These are phyloP conservation scores for Lasiommata megera DNA, from an alignment of 2,888 invertebrate species.

Conservation along the genomic window DNA sequence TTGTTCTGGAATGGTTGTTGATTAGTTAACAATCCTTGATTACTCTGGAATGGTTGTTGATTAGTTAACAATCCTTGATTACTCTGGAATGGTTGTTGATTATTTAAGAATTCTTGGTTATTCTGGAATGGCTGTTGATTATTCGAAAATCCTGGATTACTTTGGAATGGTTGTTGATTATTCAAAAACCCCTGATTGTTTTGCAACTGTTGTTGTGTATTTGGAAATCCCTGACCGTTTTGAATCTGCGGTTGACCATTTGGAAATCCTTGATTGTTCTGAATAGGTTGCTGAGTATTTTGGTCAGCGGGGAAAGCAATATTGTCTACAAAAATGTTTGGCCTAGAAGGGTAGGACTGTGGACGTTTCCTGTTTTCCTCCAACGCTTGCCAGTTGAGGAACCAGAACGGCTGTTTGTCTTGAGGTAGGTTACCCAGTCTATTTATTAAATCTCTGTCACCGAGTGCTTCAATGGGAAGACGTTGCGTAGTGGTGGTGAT, in stretches of 20 bases:
- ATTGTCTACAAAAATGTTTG: slow-evolving; percentile 44
- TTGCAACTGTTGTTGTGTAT: neutral
- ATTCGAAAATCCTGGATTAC: neutral
- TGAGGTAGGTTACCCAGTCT: slow-evolving; percentile 80
- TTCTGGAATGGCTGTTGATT: neutral
- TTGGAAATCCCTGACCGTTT: neutral
- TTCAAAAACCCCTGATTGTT: neutral
- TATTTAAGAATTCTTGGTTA: neutral
- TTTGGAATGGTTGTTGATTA: neutral
- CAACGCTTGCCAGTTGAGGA: slow-evolving; percentile 83
- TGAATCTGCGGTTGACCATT: neutral
- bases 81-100: neutral
- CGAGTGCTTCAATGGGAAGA: slow-evolving; percentile 84
- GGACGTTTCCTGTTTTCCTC: slow-evolving; percentile 75
- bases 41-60: neutral
- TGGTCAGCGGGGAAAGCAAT: neutral
- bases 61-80: neutral
- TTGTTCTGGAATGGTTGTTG: neutral
- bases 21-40: neutral
- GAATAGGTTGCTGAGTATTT: slow-evolving; percentile 6
- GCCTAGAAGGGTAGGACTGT: slow-evolving; percentile 45
- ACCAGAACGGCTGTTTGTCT: slow-evolving; percentile 86
- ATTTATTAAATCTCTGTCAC: slow-evolving; percentile 81
- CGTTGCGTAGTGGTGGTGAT: slow-evolving; percentile 51
- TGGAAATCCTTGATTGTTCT: slow-evolving; percentile 3